Evolutionary conservation across 1,140 invertebrate genomes (phyloP).

Genomic region (Planococcus citri): DNA sequence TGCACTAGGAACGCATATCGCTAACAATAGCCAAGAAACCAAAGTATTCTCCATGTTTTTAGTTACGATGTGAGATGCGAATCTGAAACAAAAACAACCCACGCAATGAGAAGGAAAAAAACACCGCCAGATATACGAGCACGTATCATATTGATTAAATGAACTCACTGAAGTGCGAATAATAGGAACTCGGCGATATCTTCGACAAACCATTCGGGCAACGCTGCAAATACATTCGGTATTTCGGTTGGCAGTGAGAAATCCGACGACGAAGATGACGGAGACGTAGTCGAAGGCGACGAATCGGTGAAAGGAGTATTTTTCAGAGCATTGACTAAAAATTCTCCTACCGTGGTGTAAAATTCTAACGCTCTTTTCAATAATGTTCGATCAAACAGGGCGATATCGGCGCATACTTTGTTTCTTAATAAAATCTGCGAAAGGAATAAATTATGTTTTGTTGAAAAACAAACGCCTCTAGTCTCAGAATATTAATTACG

Average conservation of each 20-base stretch:
- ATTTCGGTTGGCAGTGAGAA: conserved; percentile 42
- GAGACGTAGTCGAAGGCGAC: neutral
- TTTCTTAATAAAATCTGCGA: conserved; percentile 40
- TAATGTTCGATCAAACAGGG: conserved; percentile 62
- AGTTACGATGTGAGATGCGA: conserved; percentile 56
- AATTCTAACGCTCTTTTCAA: conserved; percentile 68
- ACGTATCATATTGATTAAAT: neutral
- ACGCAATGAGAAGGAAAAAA: too few species aligned
- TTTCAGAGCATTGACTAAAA: conserved; percentile 52
- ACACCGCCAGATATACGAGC: neutral
- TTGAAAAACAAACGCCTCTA: too few species aligned
- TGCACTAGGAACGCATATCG: conserved; percentile 77
- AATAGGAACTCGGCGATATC: conserved; percentile 91
- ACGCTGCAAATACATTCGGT: conserved; percentile 64
- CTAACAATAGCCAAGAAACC: conserved; percentile 74
- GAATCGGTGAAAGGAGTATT: conserved; percentile 24
- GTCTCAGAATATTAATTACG: neutral
- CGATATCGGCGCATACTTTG: conserved; percentile 79
- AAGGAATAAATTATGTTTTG: conserved; percentile 7
- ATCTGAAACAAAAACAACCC: conserved; percentile 50
- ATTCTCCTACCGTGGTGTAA: conserved; percentile 71
- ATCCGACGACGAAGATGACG: conserved; percentile 28
- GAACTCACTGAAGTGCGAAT: conserved; percentile 76
- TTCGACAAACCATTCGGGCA: conserved; percentile 94
- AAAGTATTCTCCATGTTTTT: conserved; percentile 68